phyloP scores from a whole-genome alignment of 2,888 invertebrate genomes.

The Quadroppia sp. region DNA sequence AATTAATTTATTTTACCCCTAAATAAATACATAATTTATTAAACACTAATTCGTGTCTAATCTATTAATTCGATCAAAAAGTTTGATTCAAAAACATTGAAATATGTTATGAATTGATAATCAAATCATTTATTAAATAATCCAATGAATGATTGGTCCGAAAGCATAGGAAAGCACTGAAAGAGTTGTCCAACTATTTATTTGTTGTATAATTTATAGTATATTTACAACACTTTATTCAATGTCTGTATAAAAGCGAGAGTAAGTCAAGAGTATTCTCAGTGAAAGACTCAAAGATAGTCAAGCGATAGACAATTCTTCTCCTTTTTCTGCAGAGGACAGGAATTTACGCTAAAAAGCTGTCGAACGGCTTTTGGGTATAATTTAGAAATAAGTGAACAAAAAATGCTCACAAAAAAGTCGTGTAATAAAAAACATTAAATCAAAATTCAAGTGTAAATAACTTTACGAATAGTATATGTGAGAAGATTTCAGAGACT shows the following conservation, averaged over 20 bases:
- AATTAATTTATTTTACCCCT: background rate
- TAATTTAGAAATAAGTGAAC: background rate
- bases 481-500: background rate
- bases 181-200: conserved; percentile 10
- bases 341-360: conserved; percentile 24
- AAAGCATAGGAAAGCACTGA: background rate
- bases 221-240: background rate
- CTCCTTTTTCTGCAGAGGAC: background rate
- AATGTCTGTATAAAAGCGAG: background rate
- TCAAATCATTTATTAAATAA: no score
- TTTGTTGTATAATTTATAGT: background rate
- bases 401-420: background rate
- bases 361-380: conserved; percentile 4
- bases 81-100: no score
- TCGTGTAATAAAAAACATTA: background rate
- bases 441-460: background rate
- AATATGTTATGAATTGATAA: background rate
- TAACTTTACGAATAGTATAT: background rate
- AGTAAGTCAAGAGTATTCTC: background rate
- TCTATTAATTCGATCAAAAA: background rate
- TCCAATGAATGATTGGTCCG: background rate
- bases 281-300: background rate
- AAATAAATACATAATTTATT: background rate
- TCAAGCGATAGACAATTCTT: background rate
- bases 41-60: background rate